Evolutionary conservation across 2,113 vertebrate genomes (phyloP), one percentile per base, ranked within the genome.

Genomic region (Crypturellus undulatus): DNA sequence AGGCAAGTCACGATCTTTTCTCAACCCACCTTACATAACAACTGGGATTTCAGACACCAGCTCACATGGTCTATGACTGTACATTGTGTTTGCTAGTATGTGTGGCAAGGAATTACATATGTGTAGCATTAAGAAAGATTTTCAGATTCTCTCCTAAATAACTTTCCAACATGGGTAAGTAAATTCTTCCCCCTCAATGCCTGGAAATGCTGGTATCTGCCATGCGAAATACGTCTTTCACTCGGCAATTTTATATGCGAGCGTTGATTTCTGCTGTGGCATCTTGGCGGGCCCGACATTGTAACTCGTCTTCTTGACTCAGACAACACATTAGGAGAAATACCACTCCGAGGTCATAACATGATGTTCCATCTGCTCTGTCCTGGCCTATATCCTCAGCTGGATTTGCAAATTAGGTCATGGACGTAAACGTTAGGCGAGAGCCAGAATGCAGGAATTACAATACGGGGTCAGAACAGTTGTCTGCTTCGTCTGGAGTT

Each of bases 211-310:
- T 70, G 47, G 20, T 79, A 2, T 85, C 77, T 73, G 60, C 58
- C 72, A 64, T 70, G 89, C 68, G 18, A 15, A 15, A 32, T 43
- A 70, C 25, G 38, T 88, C 84, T 60, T 91, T 77, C 60, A 32
- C 72, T 84, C 5, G 1, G 42, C 34, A 20, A 20, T 75, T 92
- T 94, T 67, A 59, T 84, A n/a, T 43, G 21, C 56, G 67, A 30
- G 13, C 73, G 90, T 92, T 72, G 70, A 68, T 92, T 89, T 96
- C 80, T 90, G 73, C 64, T 84, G 85, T 68, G 67, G 38, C 77
- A 26, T 94, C 71, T 56, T 84, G 85, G 64, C 90, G 47, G 90
- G 69, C n/a, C 36, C 68, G 47, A 34, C 13, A 4, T 1, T 34
- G 40, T 42, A 54, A 84, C 12, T 51, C 16, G 2, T 34, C 86